Evolutionary conservation across 1,140 invertebrate genomes (phyloP).

Genomic region (Phymastichus coffea): DNA sequence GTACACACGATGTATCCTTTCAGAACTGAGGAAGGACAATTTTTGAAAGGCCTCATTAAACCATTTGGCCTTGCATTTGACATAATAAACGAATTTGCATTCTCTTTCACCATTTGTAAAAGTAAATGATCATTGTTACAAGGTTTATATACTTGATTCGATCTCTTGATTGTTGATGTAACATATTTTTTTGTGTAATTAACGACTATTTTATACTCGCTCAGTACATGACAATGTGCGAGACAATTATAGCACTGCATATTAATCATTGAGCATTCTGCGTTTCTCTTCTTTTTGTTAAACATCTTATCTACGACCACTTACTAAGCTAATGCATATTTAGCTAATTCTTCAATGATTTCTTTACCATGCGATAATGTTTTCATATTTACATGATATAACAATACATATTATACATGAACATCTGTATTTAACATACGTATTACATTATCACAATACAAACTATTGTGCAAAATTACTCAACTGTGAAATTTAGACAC

Average conservation of each 20-base stretch:
- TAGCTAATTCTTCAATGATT: too few relatives aligned
- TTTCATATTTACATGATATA: too few relatives aligned
- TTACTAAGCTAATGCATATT: too few relatives aligned
- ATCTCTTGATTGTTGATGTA: background rate
- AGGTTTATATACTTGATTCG: background rate
- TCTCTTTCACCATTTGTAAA: constrained; percentile 1
- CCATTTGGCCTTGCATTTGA: background rate
- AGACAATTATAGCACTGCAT: background rate
- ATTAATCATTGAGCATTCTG: background rate
- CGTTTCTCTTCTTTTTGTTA: background rate
- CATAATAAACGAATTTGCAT: background rate
- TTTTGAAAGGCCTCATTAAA: background rate
- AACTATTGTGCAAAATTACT: too few relatives aligned
- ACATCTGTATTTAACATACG: too few relatives aligned
- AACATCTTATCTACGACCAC: background rate
- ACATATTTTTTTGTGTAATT: constrained; percentile 13
- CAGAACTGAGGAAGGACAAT: constrained; percentile 7
- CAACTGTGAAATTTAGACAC: too few relatives aligned
- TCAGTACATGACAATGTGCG: constrained; percentile 10
- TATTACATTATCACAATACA: too few relatives aligned
- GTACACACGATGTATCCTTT: constrained; percentile 27
- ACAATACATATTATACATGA: too few relatives aligned
- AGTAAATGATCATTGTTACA: constrained; percentile 2
- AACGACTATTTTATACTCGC: constrained; percentile 17
- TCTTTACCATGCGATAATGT: too few relatives aligned